A percentile compares a stretch with the other conserved stretches of the same genome.
Evolutionary conservation across 2,113 vertebrate species (phyloP).

Genomic region (Notarius lentiginosus): DNA sequence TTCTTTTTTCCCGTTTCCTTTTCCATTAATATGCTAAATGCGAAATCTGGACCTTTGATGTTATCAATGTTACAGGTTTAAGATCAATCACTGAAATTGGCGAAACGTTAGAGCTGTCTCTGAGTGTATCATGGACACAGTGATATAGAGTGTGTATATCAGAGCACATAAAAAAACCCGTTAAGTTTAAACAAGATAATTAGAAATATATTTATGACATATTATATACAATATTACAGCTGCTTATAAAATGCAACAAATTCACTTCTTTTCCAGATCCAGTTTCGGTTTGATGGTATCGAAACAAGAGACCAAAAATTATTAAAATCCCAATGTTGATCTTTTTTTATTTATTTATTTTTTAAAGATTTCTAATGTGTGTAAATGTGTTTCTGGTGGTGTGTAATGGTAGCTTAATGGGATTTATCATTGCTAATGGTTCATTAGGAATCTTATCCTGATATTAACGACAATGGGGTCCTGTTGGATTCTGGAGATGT

Average conservation of each 20-base stretch:
- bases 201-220: slow-evolving; percentile 5
- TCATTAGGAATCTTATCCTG: neutral
- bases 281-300: neutral
- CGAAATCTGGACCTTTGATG: neutral
- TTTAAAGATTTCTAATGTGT: neutral
- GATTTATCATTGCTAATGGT: neutral
- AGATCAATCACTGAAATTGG: neutral
- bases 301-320: neutral
- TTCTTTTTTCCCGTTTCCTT: neutral
- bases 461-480: neutral
- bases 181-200: neutral
- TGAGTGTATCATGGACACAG: neutral
- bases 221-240: neutral
- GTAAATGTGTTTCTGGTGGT: neutral
- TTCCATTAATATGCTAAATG: neutral
- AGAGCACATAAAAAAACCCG: neutral
- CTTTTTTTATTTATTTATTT: too few relatives aligned
- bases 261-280: neutral
- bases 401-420: neutral
- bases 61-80: neutral
- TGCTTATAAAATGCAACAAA: neutral
- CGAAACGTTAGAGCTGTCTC: neutral
- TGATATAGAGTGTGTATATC: neutral
- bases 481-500: neutral
- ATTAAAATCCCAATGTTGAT: neutral